phyloP scores from a whole-genome alignment of 2,888 invertebrate genomes.

The Sialis fuliginosa region DNA sequence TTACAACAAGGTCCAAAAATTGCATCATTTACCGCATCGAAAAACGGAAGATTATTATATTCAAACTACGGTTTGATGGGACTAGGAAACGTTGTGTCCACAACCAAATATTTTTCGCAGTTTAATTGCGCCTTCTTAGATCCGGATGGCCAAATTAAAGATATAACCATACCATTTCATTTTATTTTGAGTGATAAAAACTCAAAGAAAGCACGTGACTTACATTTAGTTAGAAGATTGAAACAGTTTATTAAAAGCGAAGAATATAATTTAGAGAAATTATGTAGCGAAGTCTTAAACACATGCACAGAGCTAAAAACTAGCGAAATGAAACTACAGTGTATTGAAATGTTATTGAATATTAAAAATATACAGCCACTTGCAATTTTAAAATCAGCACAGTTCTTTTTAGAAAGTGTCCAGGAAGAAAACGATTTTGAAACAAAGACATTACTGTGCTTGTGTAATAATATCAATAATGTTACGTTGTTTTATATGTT shows the following conservation, averaged over 20 bases:
- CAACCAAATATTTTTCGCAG: conserved; percentile 38
- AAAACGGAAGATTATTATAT: conserved; percentile 63
- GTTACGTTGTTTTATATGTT: conserved; percentile 19
- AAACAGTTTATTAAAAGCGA: conserved; percentile 45
- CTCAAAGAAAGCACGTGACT: conserved; percentile 71
- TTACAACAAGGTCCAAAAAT: conserved; percentile 80
- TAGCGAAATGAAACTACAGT: conserved; percentile 49
- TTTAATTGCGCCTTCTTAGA: conserved; percentile 68
- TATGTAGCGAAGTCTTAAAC: conserved; percentile 32
- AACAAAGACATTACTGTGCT: conserved; percentile 14
- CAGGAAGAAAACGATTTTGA: conserved; percentile 17
- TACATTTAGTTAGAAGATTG: conserved; percentile 66
- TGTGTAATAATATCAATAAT: conserved; percentile 18
- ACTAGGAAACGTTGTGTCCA: conserved; percentile 34
- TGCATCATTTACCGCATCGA: conserved; percentile 78
- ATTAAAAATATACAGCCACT: conserved; percentile 45
- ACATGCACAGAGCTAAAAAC: conserved; percentile 50
- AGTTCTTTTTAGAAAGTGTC: conserved; percentile 23
- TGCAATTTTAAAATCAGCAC: conserved; percentile 33
- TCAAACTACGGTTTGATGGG: conserved; percentile 70
- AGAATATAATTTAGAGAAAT: conserved; percentile 29
- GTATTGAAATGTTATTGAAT: conserved; percentile 47
- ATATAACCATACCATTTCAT: conserved; percentile 78
- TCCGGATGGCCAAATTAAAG: conserved; percentile 65
- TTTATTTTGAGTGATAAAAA: conserved; percentile 75